Evolutionary conservation across 2,797 vertebrate species (phyloP), one percentile per base, ranked within the genome.

Genomic region (Argentina silus): DNA sequence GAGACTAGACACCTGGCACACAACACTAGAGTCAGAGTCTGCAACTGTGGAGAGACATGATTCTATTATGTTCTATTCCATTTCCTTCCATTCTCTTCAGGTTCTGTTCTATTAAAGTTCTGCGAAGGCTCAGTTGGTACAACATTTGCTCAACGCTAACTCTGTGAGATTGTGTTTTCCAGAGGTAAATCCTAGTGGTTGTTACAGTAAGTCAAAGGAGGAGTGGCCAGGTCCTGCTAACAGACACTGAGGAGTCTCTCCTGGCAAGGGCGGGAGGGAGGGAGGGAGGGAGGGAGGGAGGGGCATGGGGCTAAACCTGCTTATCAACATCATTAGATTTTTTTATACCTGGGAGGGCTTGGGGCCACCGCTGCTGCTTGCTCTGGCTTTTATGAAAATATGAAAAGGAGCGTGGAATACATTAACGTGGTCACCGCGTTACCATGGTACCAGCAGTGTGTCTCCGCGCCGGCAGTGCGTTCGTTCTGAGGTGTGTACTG

Each of bases 391-490:
- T 27, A 59, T 23, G 19, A 11, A 19, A 59, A 11, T 27, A 59
- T 23, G 19, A 11, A 19, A 59, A 11, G 21, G 27, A 59, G 10
- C 19, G 11, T 23, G 10, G 56, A 59, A 59, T 59, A 59, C 56
- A 59, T 59, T 27, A 59, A 59, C 4, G 2, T 23, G 10, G 56
- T 59, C 11, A 59, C 11, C 21, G 56, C 21, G 56, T 59, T 59
- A 23, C 56, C 56, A 59, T 59, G 27, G 56, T 21, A 59, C 56
- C 56, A 27, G 56, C 21, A 59, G 56, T 59, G 56, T 59, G 50
- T 53, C 8, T 27, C 7, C 21, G 21, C n/a, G 6, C 27, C 56
- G 17, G 15, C 14, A n/a, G 14, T 8, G 10, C 21, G 21, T 27
- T 59, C 21, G 21, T 27, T 59, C 56, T 59, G 27, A 23, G 56